A percentile compares a stretch with the other conserved stretches of the same genome.
Conservation (phyloP, 2,113 vertebrate species). For the Ciconia stormi region DNA sequence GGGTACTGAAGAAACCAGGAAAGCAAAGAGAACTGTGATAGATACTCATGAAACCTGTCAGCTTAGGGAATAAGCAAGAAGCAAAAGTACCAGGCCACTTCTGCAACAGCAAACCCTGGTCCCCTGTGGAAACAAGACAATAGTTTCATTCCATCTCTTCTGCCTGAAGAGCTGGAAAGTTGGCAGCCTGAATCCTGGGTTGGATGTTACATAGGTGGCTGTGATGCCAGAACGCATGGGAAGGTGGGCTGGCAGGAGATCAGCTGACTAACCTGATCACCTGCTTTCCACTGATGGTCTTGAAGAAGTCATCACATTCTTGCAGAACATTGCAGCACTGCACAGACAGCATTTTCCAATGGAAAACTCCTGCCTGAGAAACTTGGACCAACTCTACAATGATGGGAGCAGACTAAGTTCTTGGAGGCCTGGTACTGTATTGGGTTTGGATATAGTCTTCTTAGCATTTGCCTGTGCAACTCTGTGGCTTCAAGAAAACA, state of each 20-base stretch:
- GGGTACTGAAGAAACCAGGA: not conserved
- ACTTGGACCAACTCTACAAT: not conserved
- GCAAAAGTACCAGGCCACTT: not conserved
- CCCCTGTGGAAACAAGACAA: not conserved
- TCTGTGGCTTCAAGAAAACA: not conserved
- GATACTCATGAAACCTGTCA: not conserved
- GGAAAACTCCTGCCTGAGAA: not conserved
- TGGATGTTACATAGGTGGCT: not conserved
- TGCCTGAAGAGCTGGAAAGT: not conserved
- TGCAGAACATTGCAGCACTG: not conserved
- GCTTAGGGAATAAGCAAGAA: not conserved
- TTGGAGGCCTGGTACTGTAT: not conserved
- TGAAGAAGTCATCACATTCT: not conserved
- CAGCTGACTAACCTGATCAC: not conserved
- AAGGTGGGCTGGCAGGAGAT: not conserved
- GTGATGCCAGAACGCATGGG: not conserved
- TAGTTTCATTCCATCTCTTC: not conserved
- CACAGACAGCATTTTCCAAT: not conserved
- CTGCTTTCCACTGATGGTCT: not conserved
- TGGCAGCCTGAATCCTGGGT: not conserved
- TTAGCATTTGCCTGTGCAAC: accelerated
- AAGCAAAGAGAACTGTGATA: not conserved
- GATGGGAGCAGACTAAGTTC: not conserved
- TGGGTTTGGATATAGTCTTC: not conserved
- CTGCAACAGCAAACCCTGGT: not conserved